Evolutionary conservation across 1,140 invertebrate genomes (phyloP).

Genomic region (Hestina assimilis): DNA sequence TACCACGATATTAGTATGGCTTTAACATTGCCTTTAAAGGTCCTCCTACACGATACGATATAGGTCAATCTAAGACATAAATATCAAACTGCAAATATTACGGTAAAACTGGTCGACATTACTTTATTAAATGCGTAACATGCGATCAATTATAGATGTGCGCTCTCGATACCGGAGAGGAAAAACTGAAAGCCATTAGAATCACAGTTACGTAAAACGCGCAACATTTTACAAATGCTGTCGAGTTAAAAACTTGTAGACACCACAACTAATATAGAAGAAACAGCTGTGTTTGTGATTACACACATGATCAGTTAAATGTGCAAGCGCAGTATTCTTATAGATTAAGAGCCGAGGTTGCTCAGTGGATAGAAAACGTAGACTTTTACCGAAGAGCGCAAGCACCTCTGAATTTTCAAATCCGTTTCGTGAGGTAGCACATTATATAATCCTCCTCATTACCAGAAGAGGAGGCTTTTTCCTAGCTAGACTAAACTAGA

Average conservation of each 20-base stretch:
- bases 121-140: conserved; percentile 46
- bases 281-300: not conserved
- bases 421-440: too few species aligned
- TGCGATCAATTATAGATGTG: conserved; percentile 60
- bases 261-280: not conserved
- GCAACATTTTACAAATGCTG: conserved; percentile 41
- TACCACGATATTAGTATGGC: not conserved
- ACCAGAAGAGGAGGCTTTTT: too few species aligned
- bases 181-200: conserved; percentile 67
- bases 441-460: too few species aligned
- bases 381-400: too few species aligned
- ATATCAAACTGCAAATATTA: conserved; percentile 34
- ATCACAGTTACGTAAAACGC: conserved; percentile 66
- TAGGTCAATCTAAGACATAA: conserved; percentile 33
- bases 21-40: conserved; percentile 4
- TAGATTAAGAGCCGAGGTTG: too few species aligned
- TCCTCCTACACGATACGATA: conserved; percentile 23
- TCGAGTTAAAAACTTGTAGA: conserved; percentile 29
- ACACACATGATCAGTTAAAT: too few species aligned
- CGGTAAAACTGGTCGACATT: conserved; percentile 43
- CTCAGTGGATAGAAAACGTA: too few species aligned
- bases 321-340: too few species aligned
- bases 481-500: too few species aligned
- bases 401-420: too few species aligned
- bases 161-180: conserved; percentile 42